Evolutionary conservation across 2,113 vertebrate species (phyloP).

Genomic region (Anser cygnoides): DNA sequence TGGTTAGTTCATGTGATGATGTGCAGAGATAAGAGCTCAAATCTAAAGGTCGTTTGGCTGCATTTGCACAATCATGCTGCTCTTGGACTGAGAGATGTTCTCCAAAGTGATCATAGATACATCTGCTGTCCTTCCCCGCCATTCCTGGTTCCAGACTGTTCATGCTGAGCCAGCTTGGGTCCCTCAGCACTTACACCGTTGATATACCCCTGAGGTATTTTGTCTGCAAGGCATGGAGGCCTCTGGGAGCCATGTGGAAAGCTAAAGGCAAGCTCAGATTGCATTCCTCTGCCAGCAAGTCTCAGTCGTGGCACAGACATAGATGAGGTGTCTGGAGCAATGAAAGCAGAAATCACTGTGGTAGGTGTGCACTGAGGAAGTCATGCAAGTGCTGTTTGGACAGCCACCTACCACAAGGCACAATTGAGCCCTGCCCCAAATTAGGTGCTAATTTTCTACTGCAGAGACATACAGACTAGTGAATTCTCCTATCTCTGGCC

Average conservation of each 20-base stretch:
- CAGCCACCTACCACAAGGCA: background rate
- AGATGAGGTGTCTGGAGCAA: background rate
- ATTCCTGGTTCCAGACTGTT: background rate
- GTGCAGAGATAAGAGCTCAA: background rate
- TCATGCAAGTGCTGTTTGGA: background rate
- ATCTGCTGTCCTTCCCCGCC: background rate
- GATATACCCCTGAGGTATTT: background rate
- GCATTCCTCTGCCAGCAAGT: background rate
- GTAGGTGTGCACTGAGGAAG: background rate
- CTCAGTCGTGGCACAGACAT: background rate
- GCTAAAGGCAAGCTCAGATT: slow-evolving; percentile 16
- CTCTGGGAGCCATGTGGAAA: background rate
- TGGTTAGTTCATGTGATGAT: background rate
- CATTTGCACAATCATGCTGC: background rate
- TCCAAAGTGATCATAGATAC: background rate
- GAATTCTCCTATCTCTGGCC: background rate
- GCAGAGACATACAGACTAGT: background rate
- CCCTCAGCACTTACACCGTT: background rate
- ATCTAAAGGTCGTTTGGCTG: background rate
- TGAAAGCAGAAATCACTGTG: background rate
- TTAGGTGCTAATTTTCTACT: background rate
- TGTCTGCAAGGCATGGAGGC: background rate
- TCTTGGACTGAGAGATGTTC: background rate
- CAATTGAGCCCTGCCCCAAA: background rate
- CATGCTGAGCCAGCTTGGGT: background rate